Evolutionary conservation across 2,797 vertebrate species (phyloP).

Genomic region (Merluccius polli): DNA sequence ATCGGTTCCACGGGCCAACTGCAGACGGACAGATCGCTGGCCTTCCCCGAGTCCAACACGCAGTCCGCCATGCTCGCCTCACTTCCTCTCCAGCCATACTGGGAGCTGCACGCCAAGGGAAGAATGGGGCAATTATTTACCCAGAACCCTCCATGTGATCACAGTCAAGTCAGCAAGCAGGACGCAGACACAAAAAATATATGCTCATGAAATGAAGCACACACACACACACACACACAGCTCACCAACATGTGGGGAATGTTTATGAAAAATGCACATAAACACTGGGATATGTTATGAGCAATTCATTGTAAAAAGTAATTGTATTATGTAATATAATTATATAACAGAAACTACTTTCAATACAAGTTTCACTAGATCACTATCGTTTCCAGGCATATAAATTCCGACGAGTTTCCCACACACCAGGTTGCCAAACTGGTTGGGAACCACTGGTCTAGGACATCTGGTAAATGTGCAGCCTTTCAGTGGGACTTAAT

Average conservation of each 20-base stretch:
- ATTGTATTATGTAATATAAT: too few species aligned
- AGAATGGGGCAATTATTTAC: neutral
- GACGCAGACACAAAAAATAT: neutral
- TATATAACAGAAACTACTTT: neutral
- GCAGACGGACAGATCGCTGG: conserved; percentile 85
- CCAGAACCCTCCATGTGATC: neutral
- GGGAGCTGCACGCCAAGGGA: conserved; percentile 65
- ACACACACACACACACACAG: too few species aligned
- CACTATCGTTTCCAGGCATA: too few species aligned
- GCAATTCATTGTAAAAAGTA: too few species aligned
- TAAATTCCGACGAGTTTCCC: neutral
- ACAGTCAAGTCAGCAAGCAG: neutral
- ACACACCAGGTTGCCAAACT: neutral
- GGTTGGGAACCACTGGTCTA: neutral
- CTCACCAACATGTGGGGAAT: too few species aligned
- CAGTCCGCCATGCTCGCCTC: conserved; percentile 80
- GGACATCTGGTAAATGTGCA: neutral
- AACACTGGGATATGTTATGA: too few species aligned
- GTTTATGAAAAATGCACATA: too few species aligned
- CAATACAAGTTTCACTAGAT: too few species aligned
- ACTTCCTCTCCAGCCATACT: conserved; percentile 78
- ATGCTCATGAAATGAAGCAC: neutral
- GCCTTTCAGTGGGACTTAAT: neutral
- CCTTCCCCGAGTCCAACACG: conserved; percentile 86
- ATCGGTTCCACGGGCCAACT: conserved; percentile 87